A percentile compares a stretch with the other conserved stretches of the same genome.
Evolutionary conservation across 1,140 invertebrate genomes (phyloP).

Genomic region (Acarapis woodi): DNA sequence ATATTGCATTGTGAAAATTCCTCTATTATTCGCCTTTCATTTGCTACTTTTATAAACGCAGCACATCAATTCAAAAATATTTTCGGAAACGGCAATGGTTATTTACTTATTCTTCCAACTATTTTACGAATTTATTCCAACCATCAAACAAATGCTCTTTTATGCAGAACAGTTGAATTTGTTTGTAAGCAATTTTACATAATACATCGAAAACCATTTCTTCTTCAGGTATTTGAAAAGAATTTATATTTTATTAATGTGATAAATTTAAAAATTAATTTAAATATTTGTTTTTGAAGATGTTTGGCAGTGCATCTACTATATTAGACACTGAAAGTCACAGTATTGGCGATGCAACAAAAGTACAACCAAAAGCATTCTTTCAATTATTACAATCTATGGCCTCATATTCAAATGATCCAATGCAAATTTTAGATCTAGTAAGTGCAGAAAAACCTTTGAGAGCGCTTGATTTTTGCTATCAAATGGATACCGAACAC

Average conservation of each 20-base stretch:
- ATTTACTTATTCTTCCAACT: conserved; percentile 81
- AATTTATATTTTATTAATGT: neutral
- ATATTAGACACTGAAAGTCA: conserved; percentile 56
- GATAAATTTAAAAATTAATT: neutral
- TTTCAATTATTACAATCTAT: conserved; percentile 26
- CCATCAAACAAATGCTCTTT: conserved; percentile 72
- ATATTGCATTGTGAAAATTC: conserved; percentile 87
- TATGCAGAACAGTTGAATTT: conserved; percentile 84
- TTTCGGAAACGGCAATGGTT: conserved; percentile 90
- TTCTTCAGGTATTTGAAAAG: conserved; percentile 27
- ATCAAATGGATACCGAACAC: conserved; percentile 79
- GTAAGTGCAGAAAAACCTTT: conserved; percentile 86
- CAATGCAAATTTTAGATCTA: conserved; percentile 71
- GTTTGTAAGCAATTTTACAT: conserved; percentile 94
- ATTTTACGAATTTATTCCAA: conserved; percentile 83
- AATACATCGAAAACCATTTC: conserved; percentile 90
- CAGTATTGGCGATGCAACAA: conserved; percentile 24
- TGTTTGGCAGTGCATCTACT: conserved; percentile 91
- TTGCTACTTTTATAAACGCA: conserved; percentile 88
- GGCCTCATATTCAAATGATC: conserved; percentile 72
- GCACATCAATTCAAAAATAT: conserved; percentile 96
- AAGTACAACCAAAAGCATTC: conserved; percentile 14
- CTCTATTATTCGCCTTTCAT: conserved; percentile 71
- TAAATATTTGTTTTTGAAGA: conserved; percentile 27
- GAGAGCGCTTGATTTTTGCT: conserved; percentile 86